Base-by-base conservation (phyloP, 2,888 invertebrate genomes). In the Diarsia rubi region DNA sequence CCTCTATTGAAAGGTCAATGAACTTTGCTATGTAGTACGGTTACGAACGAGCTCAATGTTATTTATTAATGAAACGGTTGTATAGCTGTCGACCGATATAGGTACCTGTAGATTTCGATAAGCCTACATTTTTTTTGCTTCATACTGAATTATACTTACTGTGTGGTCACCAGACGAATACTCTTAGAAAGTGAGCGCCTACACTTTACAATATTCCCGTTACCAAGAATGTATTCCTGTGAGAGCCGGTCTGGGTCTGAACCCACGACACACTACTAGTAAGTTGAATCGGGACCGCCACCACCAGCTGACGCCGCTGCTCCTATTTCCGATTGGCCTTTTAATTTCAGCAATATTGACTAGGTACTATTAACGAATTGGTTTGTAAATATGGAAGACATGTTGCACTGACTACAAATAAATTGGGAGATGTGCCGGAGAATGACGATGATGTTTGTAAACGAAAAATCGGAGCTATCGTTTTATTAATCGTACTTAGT, bases 1-100 rank as follows among this genome's bases (percentile, higher is more conserved):
- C 16, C 45, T 74, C 14, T 59, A 47, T 49, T 69, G 44, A 16
- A 8, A 60, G 63, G n/a, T 12, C 72, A 77, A 69, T 60, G 72
- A 69, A 66, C 77, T 72, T 57, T 69, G 57, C 27, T 24, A 47
- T 14, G n/a, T 65, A 31, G 24, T n/a, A 62, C 42, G n/a, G 44
- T 37, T 59, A 31, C 42, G 12, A 54, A 19, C 21, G 24, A 24
- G 31, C 24, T 27, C 45, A 72, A 52, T 45, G n/a, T 66, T 49
- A 54, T 27, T 54, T 44, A 24, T 42, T 63, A 69, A 31, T 54
- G 45, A 60, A 75, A 59, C 44, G 27, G 52, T 66, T 52, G 49
- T 52, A 73, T 65, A n/a, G n/a, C 65, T 62, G 24, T 31, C 4
- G 42, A 16, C n/a, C 12, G 12, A n/a, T 16, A 49, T 19, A 60